Conservation (phyloP, 1,140 invertebrate species). For the Cyrtorhinus lividipennis region DNA sequence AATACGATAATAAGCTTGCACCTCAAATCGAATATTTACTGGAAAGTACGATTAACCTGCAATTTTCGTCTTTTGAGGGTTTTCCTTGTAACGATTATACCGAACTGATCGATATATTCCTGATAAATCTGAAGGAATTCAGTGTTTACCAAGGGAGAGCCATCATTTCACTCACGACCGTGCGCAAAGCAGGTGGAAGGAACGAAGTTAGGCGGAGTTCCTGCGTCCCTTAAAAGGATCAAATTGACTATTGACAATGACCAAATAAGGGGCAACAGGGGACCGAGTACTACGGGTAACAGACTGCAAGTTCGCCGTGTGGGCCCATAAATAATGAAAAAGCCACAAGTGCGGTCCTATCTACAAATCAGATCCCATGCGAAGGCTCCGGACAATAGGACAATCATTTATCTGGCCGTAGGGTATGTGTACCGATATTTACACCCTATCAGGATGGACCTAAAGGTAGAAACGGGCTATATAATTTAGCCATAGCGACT, state of each 20-base stretch:
- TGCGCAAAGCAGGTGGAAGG: no score
- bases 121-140: no score
- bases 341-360: background rate
- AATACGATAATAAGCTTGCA: no score
- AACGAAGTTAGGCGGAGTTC: background rate
- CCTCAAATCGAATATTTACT: no score
- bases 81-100: no score
- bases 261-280: background rate
- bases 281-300: background rate
- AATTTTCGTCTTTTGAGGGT: no score
- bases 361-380: constrained; percentile 12
- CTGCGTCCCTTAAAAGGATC: constrained; percentile 1
- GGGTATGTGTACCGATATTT: constrained; percentile 13
- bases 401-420: constrained; percentile 12
- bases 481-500: constrained; percentile 15
- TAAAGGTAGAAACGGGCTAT: background rate
- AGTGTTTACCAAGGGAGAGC: no score
- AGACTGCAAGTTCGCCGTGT: no score
- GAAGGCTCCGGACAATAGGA: constrained; percentile 15
- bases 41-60: no score
- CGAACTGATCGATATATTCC: no score
- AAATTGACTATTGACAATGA: background rate
- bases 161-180: no score
- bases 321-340: background rate
- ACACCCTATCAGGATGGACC: constrained; percentile 10